phyloP scores from a whole-genome alignment of 2,888 invertebrate genomes.

The Candidula unifasciata region DNA sequence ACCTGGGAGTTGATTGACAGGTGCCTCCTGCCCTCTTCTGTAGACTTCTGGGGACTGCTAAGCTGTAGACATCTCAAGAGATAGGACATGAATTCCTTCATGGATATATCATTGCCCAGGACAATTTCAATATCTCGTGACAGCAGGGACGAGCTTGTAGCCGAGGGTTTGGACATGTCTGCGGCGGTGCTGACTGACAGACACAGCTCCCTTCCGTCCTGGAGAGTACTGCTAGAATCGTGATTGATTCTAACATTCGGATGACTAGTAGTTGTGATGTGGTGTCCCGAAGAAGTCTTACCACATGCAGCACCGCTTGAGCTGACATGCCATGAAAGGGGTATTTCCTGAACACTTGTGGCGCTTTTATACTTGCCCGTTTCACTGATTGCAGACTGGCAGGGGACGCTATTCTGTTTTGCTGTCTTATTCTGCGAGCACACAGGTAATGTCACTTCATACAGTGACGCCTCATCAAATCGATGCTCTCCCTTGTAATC shows the following conservation, averaged over 20 bases:
- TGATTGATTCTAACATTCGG: too few species aligned
- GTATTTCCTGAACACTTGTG: background rate
- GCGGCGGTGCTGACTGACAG: too few species aligned
- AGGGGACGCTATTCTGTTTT: background rate
- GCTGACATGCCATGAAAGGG: background rate
- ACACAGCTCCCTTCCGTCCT: background rate
- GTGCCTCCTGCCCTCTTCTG: background rate
- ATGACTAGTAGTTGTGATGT: too few species aligned
- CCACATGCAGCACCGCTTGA: background rate
- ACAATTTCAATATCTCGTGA: slow-evolving; percentile 29
- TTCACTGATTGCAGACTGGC: background rate
- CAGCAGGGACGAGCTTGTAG: background rate
- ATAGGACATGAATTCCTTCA: slow-evolving; percentile 17
- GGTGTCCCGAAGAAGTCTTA: background rate
- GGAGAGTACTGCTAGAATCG: background rate
- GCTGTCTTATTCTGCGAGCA: background rate
- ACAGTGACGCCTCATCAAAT: background rate
- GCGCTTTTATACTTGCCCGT: background rate
- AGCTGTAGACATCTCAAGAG: slow-evolving; percentile 20
- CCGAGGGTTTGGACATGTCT: background rate
- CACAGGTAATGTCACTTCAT: too few species aligned
- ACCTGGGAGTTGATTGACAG: slow-evolving; percentile 18
- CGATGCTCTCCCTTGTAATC: background rate
- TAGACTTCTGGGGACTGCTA: background rate
- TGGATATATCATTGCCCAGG: slow-evolving; percentile 9